Evolutionary conservation across 2,888 invertebrate species (phyloP), one percentile per base, ranked within the genome.

Genomic region (Erebia ligea): DNA sequence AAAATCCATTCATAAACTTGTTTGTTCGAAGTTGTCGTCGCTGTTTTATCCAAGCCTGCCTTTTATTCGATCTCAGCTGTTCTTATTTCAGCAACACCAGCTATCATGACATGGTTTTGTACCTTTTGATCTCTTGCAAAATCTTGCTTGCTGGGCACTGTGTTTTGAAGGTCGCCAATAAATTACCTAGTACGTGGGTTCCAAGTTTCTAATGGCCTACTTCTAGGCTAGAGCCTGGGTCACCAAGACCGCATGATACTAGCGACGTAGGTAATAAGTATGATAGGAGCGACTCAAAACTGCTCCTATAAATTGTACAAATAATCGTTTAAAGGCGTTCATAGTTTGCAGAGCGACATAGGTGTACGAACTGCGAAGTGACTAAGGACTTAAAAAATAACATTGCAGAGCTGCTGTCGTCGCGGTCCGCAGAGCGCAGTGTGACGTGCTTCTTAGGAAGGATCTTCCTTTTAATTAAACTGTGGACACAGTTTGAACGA

Each of bases 171-270:
- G 90, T 88, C 89, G 86, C 83, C 15, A 25, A 13, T 78, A 80
- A 77, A 79, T 78, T 57, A 76, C 74, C 70, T 45, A 45, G 11
- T 25, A 75, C 75, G 73, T 76, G 72, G 82, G 83, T 84, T 81
- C 80, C 81, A 83, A 89, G 86, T 91, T 90, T 90, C 88, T 90
- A 88, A 85, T 85, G 90, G 80, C 83, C 89, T 79, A 89, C 89
- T 89, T 90, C 85, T 84, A 80, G 77, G 72, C 76, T 78, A 77
- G 81, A 17, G 10, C n/a, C 52, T 10, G 8, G 10, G 9, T 52
- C 17, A 52, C 17, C 8, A 9, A 52, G 1, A 52, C 17, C 0
- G 17, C 17, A 9, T 2, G 50, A 48, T 15, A 13, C 4, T 13
- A 48, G 11, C 48, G 48, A n/a, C 50, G 15, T 25, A 25, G 25